Evolutionary conservation across 1,140 invertebrate genomes (phyloP).

Genomic region (Bombus waltoni): DNA sequence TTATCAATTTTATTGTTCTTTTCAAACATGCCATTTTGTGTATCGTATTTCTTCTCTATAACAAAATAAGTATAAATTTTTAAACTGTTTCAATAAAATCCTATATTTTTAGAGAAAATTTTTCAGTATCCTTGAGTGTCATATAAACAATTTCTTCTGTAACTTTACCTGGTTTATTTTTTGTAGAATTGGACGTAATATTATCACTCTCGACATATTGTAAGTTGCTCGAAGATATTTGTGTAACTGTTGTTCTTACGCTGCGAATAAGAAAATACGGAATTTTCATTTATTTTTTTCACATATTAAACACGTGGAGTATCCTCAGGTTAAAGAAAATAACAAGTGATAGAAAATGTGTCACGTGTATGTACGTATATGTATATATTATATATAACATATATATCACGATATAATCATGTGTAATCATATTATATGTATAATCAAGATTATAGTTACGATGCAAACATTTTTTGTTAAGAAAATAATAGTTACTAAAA

Average conservation of each 20-base stretch:
- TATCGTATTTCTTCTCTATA: conserved; percentile 34
- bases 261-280: conserved; percentile 8
- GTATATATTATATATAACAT: too few relatives aligned
- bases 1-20: conserved; percentile 34
- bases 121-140: background rate
- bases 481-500: too few relatives aligned
- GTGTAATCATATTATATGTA: background rate
- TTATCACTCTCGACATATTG: conserved; percentile 45
- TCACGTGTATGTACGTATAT: background rate
- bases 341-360: background rate
- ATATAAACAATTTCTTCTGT: background rate
- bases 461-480: too few relatives aligned
- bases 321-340: too few relatives aligned
- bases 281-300: too few relatives aligned
- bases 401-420: too few relatives aligned
- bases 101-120: background rate
- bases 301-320: too few relatives aligned
- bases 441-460: background rate
- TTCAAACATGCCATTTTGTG: conserved; percentile 24
- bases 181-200: conserved; percentile 36
- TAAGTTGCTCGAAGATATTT: conserved; percentile 43
- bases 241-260: conserved; percentile 39
- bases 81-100: background rate
- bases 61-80: background rate
- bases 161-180: conserved; percentile 48